Conservation (phyloP, 2,113 vertebrate species). For the Coturnix japonica region DNA sequence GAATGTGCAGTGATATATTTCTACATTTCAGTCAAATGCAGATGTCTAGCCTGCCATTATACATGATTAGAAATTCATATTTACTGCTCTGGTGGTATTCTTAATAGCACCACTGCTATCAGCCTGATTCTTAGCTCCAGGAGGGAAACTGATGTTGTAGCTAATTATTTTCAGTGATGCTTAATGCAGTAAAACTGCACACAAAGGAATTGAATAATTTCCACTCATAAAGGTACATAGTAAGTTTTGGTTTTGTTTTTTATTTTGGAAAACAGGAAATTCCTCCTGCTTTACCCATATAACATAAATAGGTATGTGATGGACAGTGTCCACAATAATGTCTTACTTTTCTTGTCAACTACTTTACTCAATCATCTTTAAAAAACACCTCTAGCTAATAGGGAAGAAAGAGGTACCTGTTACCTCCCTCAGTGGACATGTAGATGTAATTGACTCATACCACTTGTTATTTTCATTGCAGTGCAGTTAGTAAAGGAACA, state of each 20-base stretch:
- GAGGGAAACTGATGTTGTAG: neutral
- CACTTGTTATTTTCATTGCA: conserved; percentile 23
- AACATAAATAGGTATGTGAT: neutral
- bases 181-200: neutral
- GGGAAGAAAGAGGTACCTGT: neutral
- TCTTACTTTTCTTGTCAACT: neutral
- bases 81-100: conserved; percentile 39
- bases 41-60: neutral
- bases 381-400: neutral
- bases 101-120: conserved; percentile 24
- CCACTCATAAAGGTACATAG: neutral
- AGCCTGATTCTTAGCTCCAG: conserved; percentile 6
- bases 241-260: too few relatives aligned
- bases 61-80: conserved; percentile 4
- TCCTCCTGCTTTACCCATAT: neutral
- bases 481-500: neutral
- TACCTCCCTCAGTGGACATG: neutral
- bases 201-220: neutral
- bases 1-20: neutral
- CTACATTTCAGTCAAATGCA: conserved; percentile 36
- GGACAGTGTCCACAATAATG: neutral
- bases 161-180: conserved; percentile 42
- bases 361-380: neutral
- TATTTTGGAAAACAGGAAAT: neutral
- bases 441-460: neutral